Evolutionary conservation across 1,140 invertebrate genomes (phyloP).

Genomic region (Leptopilina boulardi): DNA sequence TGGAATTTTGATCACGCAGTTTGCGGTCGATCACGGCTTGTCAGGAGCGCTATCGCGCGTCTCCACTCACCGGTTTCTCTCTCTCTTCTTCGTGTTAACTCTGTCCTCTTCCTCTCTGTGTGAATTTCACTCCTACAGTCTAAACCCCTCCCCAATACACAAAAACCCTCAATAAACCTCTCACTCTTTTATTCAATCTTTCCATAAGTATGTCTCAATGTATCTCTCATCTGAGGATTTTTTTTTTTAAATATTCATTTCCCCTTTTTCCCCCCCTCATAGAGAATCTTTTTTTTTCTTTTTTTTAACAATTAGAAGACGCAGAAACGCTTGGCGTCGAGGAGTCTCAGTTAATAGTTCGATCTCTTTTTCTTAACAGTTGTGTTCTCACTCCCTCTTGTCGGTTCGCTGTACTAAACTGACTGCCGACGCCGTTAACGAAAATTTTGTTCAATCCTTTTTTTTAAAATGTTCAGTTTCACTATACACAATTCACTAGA

Average conservation of each 20-base stretch:
- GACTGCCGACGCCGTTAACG: constrained; percentile 38
- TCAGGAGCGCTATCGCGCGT: constrained; percentile 33
- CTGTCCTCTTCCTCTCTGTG: constrained; percentile 21
- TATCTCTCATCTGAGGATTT: too few relatives aligned
- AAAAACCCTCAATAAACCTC: constrained; percentile 33
- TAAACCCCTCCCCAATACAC: constrained; percentile 23
- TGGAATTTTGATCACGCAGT: not conserved
- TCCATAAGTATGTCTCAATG: not conserved
- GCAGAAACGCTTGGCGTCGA: constrained; percentile 13
- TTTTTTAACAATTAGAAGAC: not conserved
- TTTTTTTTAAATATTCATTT: not conserved
- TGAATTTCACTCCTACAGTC: constrained; percentile 3
- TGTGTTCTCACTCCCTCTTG: not conserved
- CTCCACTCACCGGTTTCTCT: constrained; percentile 3
- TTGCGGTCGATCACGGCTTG: constrained; percentile 22
- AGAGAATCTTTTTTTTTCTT: not conserved
- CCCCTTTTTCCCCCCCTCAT: not conserved
- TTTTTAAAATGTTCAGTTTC: constrained; percentile 45
- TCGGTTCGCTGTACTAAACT: constrained; percentile 2
- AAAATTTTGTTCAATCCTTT: constrained; percentile 43
- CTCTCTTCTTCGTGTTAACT: constrained; percentile 18
- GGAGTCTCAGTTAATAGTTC: constrained; percentile 3
- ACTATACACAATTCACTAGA: constrained; percentile 50
- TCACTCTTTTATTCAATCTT: constrained; percentile 12
- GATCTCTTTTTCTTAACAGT: not conserved